Percentiles rank a stretch among this genome's conserved stretches.
Evolutionary conservation across 2,888 invertebrate species (phyloP).

Genomic region (Agrochola circellaris): DNA sequence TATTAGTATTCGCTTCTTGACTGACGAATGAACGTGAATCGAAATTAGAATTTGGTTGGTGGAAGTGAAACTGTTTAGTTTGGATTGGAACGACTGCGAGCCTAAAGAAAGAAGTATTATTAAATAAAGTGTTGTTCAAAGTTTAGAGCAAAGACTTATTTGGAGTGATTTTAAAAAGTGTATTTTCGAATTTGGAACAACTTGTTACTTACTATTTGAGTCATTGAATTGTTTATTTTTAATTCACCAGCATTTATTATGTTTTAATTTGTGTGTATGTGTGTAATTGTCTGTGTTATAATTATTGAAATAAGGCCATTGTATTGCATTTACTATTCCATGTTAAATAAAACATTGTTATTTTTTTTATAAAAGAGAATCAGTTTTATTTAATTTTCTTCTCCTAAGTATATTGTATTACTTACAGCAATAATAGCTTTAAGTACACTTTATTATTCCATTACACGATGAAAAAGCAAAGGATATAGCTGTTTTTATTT

Average conservation of each 20-base stretch:
- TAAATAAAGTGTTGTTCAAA: not conserved
- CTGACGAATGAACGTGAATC: slow-evolving; percentile 34
- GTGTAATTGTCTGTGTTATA: slow-evolving; percentile 6
- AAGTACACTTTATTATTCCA: not conserved
- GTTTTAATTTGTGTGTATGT: slow-evolving; percentile 2
- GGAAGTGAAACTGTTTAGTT: slow-evolving; percentile 9
- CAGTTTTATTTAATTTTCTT: slow-evolving; percentile 1
- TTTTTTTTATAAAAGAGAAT: not conserved
- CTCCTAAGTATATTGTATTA: too few species aligned
- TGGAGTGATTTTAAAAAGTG: not conserved
- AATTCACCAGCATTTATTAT: not conserved
- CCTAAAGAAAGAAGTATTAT: slow-evolving; percentile 38
- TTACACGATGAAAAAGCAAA: not conserved
- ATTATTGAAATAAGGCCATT: slow-evolving; percentile 25
- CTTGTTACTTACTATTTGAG: not conserved
- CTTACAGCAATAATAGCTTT: not conserved
- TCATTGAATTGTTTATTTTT: not conserved
- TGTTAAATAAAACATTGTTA: slow-evolving; percentile 20
- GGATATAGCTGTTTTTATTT: not conserved
- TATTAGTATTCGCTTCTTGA: slow-evolving; percentile 36
- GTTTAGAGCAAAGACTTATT: not conserved
- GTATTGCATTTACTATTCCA: slow-evolving; percentile 38
- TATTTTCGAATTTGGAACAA: not conserved
- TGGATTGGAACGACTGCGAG: slow-evolving; percentile 4
- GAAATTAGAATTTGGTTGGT: slow-evolving; percentile 22